A percentile compares a stretch with the other conserved stretches of the same genome.
These are phyloP conservation scores for Temnothorax rugatulus DNA, from an alignment of 2,888 invertebrate genomes.

Conservation along the genomic window DNA sequence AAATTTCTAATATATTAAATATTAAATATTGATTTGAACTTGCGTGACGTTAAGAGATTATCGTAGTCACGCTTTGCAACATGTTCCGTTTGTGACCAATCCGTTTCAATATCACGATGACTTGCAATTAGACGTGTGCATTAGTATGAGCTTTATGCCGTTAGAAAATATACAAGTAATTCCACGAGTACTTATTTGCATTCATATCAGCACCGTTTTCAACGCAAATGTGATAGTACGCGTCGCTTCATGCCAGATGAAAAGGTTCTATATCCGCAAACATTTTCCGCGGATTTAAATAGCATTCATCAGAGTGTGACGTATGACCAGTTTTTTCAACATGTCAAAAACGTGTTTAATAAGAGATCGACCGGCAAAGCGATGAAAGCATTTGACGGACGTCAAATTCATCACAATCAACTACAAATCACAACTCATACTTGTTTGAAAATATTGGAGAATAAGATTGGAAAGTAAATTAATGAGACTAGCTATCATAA, in stretches of 20 bases:
- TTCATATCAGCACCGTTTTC: constrained; percentile 54
- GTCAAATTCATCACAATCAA: constrained; percentile 64
- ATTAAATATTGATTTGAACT: not conserved
- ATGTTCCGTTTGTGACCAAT: constrained; percentile 41
- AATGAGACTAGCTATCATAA: constrained; percentile 11
- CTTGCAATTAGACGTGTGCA: constrained; percentile 56
- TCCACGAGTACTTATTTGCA: constrained; percentile 30
- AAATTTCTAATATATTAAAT: not conserved
- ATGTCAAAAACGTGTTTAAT: constrained; percentile 64
- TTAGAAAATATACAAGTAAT: constrained; percentile 31
- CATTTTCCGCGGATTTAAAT: constrained; percentile 69
- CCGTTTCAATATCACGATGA: constrained; percentile 58
- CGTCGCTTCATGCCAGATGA: constrained; percentile 54
- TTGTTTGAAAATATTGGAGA: constrained; percentile 14
- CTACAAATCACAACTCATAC: constrained; percentile 9
- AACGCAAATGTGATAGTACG: constrained; percentile 48
- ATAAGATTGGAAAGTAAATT: constrained; percentile 12
- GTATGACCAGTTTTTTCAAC: constrained; percentile 61
- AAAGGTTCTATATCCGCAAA: constrained; percentile 39
- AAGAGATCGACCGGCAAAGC: constrained; percentile 40
- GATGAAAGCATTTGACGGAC: constrained; percentile 42
- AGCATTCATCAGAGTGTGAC: constrained; percentile 63
- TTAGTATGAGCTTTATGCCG: constrained; percentile 1
- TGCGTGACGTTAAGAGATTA: not conserved
- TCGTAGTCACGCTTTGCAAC: constrained; percentile 20